Conservation (phyloP, 2,113 vertebrate genomes). For the Orthonyx spaldingii region DNA sequence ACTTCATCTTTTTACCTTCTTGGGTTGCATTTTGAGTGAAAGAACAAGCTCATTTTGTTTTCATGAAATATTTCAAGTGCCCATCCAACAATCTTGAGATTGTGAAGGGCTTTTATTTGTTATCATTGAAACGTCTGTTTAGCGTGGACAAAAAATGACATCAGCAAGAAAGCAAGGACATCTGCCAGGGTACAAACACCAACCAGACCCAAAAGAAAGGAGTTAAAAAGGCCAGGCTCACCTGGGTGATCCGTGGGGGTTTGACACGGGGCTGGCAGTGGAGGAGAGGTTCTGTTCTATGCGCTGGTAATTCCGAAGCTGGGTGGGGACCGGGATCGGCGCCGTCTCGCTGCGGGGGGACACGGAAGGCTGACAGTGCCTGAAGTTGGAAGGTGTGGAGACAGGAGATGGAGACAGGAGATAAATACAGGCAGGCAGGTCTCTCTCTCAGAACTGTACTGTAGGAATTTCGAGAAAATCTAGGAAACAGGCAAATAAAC, state of each 20-base stretch:
- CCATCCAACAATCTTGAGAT: not conserved
- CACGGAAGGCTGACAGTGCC: conserved; percentile 81
- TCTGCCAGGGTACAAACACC: not conserved
- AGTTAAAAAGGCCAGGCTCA: conserved; percentile 49
- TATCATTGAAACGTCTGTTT: not conserved
- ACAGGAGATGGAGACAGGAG: conserved; percentile 7
- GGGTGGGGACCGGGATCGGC: conserved; percentile 93
- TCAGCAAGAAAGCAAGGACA: not conserved
- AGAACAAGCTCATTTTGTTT: conserved; percentile 1
- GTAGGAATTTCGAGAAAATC: not conserved
- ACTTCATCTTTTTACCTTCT: conserved; percentile 17
- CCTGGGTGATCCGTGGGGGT: conserved; percentile 88
- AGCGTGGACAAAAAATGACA: not conserved
- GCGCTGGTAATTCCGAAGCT: conserved; percentile 94
- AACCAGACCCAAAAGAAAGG: not conserved
- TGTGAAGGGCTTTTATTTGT: not conserved
- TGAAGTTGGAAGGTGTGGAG: conserved; percentile 50
- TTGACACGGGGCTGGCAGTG: conserved; percentile 76
- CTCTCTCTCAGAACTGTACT: not conserved
- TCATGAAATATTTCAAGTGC: not conserved
- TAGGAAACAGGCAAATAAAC: not conserved
- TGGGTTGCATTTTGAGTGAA: not conserved
- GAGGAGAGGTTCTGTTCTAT: conserved; percentile 95
- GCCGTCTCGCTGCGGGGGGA: conserved; percentile 88
- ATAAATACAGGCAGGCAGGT: not conserved